Base-by-base conservation (phyloP, 2,797 vertebrate species). In the Pterois miles region DNA sequence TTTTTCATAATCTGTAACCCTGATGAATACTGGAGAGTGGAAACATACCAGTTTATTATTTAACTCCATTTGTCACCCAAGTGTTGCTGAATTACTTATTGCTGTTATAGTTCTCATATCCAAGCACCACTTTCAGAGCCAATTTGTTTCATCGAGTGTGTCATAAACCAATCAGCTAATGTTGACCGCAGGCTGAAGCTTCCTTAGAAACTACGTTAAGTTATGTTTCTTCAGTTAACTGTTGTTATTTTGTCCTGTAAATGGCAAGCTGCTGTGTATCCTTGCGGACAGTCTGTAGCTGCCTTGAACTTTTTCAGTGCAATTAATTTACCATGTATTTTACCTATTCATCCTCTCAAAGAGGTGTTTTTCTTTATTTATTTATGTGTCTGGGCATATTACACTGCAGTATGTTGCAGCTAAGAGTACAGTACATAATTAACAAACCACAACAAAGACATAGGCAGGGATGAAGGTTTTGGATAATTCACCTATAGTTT, bases 181-280 rank as follows among this genome's bases (percentile, higher is more conserved):
- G 71, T 48, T 84, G 76, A 91, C 84, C 82, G 70, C 58, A 65
- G 70, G 86, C 71, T 83, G 71, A 74, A 86, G 71, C 62, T 59
- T 65, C 67, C 83, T 79, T 63, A 77, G 33, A 62, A 86, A 79
- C 65, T 80, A 76, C 36, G 76, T 80, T 80, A 77, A 63, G 70
- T 86, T 80, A 54, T 69, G 62, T 46, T 80, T 77, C 43, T 48
- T 7, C 71, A 58, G 43, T 74, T 83, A 76, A 78, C 22, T 58
- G 58, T 33, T 82, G 52, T 74, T 80, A 38, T 86, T 76, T 58
- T 71, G 22, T 69, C 62, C 54, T 60, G 48, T 74, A 68, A 65
- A 65, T 18, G 33, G n/a, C 27, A 53, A 64, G 57, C 34, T 58
- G 29, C 20, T 60, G 13, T 64, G 38, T 36, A 20, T 68, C 74